These are phyloP conservation scores for Colistium nudipinnis DNA, from an alignment of 2,113 vertebrate species.

Conservation along the genomic window DNA sequence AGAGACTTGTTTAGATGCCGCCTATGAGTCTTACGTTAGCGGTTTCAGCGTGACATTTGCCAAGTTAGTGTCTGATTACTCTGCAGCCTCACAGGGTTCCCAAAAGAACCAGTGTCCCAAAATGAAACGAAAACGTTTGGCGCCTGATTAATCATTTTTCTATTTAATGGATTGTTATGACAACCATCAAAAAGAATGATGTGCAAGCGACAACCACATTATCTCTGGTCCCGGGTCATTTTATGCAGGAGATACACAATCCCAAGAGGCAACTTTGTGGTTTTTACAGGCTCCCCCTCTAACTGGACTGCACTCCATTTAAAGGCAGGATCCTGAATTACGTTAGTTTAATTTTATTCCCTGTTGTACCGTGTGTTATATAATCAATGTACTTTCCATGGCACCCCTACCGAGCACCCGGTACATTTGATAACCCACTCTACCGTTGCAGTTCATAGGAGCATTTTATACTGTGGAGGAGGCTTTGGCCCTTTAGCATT, in stretches of 20 bases:
- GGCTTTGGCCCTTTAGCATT: conserved; percentile 17
- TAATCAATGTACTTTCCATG: neutral
- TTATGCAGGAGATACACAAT: conserved; percentile 17
- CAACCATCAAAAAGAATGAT: conserved; percentile 21
- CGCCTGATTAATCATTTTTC: neutral
- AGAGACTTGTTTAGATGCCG: neutral
- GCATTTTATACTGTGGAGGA: conserved; percentile 1
- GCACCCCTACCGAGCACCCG: conserved; percentile 15
- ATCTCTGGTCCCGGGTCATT: conserved; percentile 46
- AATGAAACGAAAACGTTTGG: neutral
- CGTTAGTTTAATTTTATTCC: conserved; percentile 15
- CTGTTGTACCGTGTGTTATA: neutral
- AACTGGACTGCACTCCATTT: conserved; percentile 15
- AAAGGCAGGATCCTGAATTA: conserved; percentile 2
- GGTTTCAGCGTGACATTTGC: neutral
- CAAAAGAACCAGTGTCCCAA: neutral
- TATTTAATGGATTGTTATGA: neutral
- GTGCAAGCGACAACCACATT: conserved; percentile 22
- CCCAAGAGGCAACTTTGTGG: conserved; percentile 36
- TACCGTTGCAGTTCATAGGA: neutral
- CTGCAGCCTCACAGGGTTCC: neutral
- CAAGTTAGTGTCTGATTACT: neutral
- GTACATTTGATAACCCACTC: neutral
- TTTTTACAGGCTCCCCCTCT: conserved; percentile 26
- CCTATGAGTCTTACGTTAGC: neutral